Evolutionary conservation across 2,113 vertebrate genomes (phyloP).

Genomic region (Stictonetta naevosa): DNA sequence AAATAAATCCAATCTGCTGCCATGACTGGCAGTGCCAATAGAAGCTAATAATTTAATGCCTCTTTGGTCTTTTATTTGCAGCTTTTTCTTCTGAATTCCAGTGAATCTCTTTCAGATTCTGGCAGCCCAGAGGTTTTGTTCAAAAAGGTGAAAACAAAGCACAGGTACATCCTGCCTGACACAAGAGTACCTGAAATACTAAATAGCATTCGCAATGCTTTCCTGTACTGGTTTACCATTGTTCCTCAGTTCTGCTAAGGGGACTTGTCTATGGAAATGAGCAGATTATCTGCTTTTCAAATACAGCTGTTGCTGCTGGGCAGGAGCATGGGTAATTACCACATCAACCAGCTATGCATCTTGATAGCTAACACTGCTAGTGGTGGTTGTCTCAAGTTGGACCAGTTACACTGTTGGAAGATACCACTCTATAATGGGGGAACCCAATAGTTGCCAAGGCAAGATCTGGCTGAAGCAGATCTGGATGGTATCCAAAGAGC

Average conservation of each 20-base stretch:
- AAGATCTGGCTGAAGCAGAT: background rate
- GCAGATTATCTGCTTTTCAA: background rate
- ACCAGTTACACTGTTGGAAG: background rate
- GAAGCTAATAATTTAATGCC: background rate
- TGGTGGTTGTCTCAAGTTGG: background rate
- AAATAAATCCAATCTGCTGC: slow-evolving; percentile 24
- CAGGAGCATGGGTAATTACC: background rate
- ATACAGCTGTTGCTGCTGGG: background rate
- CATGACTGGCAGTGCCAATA: background rate
- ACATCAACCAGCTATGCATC: background rate
- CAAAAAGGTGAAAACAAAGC: slow-evolving; percentile 1
- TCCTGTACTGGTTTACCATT: background rate
- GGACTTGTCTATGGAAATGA: rapidly evolving
- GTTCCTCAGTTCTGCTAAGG: background rate
- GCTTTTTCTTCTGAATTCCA: background rate
- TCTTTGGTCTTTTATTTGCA: background rate
- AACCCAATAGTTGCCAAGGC: background rate
- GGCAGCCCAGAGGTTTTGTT: background rate
- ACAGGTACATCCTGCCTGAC: background rate
- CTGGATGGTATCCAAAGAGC: background rate
- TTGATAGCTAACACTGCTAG: background rate
- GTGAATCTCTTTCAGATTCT: background rate
- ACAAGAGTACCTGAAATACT: background rate
- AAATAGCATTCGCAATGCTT: rapidly evolving
- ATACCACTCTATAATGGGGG: background rate